Conservation (phyloP, 2,888 invertebrate genomes). For the Scaptomyza polygonia region DNA sequence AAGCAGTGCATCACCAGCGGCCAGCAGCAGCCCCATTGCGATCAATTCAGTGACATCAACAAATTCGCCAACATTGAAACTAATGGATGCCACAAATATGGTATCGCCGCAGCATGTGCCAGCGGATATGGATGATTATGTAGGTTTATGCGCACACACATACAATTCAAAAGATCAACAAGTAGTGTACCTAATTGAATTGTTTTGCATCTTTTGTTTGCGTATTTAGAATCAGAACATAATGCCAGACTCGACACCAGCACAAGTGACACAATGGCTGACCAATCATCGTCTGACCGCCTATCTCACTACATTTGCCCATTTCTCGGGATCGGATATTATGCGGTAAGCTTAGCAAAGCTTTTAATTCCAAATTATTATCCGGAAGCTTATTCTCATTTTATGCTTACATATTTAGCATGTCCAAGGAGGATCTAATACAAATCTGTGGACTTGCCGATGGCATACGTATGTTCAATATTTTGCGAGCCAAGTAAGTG, state of each 20-base stretch:
- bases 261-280: constrained; percentile 92
- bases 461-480: constrained; percentile 96
- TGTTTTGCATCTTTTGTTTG: background rate
- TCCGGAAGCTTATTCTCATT: background rate
- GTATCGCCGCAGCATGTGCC: constrained; percentile 82
- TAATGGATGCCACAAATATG: constrained; percentile 83
- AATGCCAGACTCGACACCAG: constrained; percentile 88
- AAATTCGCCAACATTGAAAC: constrained; percentile 83
- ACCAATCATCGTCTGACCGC: constrained; percentile 90
- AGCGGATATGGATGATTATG: constrained; percentile 83
- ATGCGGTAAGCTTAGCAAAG: constrained; percentile 86
- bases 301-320: constrained; percentile 91
- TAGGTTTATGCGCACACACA: constrained; percentile 54
- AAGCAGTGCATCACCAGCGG: constrained; percentile 76
- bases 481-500: constrained; percentile 91
- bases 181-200: constrained; percentile 17
- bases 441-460: constrained; percentile 97
- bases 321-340: constrained; percentile 95
- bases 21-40: constrained; percentile 83
- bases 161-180: background rate
- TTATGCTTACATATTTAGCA: constrained; percentile 81
- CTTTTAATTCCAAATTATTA: background rate
- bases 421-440: constrained; percentile 95
- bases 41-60: constrained; percentile 84
- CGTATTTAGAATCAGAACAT: constrained; percentile 85